phyloP scores from a whole-genome alignment of 2,113 vertebrate genomes.

The Cololabis saira region DNA sequence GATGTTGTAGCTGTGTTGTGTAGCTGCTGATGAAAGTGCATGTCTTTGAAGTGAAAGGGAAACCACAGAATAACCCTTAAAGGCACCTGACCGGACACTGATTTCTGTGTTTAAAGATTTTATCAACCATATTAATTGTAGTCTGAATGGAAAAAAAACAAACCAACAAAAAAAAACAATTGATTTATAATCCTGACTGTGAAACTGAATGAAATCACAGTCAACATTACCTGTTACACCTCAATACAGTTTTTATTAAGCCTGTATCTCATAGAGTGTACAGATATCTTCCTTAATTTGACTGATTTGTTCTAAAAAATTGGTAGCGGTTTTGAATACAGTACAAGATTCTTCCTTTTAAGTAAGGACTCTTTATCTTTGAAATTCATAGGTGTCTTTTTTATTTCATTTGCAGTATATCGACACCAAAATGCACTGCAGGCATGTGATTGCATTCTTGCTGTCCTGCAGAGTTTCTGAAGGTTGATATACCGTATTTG shows the following conservation, averaged over 20 bases:
- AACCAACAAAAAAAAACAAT: too few relatives aligned
- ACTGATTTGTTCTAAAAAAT: neutral
- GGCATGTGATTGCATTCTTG: slow-evolving; percentile 22
- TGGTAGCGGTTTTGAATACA: slow-evolving; percentile 7
- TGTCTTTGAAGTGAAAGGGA: too few relatives aligned
- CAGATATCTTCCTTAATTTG: neutral
- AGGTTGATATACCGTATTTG: neutral
- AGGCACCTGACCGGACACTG: neutral
- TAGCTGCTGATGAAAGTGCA: neutral
- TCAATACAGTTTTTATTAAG: neutral
- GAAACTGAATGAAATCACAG: too few relatives aligned
- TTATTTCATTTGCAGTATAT: slow-evolving; percentile 3
- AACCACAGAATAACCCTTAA: neutral
- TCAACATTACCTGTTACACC: neutral
- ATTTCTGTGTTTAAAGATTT: neutral
- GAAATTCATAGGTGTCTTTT: neutral
- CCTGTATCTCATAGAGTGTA: neutral
- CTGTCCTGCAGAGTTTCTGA: slow-evolving; percentile 31
- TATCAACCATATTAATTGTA: neutral
- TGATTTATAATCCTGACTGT: too few relatives aligned
- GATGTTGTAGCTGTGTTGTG: neutral
- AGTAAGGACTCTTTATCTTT: neutral
- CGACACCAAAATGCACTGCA: neutral
- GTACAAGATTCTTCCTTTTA: slow-evolving; percentile 1
- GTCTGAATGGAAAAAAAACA: too few relatives aligned